Percentiles rank a stretch among this genome's conserved stretches.
Evolutionary conservation across 2,797 vertebrate genomes (phyloP).

Genomic region (Parambassis ranga): DNA sequence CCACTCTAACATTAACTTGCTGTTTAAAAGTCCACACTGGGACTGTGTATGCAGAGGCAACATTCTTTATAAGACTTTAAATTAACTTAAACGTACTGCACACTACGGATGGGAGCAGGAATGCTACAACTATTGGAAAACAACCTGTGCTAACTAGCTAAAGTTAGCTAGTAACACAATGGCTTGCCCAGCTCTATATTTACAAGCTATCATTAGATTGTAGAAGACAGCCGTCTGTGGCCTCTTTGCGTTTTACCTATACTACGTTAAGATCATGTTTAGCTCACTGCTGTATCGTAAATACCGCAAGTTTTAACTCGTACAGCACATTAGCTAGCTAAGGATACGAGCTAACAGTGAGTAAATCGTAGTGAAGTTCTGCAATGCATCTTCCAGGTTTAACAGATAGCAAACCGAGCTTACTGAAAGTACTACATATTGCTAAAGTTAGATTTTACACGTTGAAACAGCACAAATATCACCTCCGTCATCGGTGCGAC

Average conservation of each 20-base stretch:
- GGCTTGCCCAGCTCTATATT: slow-evolving; percentile 1
- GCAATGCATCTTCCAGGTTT: not conserved
- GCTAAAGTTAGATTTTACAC: slow-evolving; percentile 4
- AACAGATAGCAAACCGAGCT: not conserved
- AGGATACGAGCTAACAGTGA: slow-evolving; percentile 14
- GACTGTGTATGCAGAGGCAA: not conserved
- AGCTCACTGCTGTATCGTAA: not conserved
- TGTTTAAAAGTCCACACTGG: not conserved
- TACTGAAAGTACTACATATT: not conserved
- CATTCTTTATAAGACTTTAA: too few relatives aligned
- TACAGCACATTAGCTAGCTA: slow-evolving; percentile 10
- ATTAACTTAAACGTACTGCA: not conserved
- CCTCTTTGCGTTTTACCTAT: not conserved
- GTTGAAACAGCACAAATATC: slow-evolving; percentile 71
- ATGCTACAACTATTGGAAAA: too few relatives aligned
- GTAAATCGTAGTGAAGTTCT: slow-evolving; percentile 1
- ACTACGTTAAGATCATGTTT: not conserved
- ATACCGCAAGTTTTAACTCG: not conserved
- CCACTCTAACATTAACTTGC: not conserved
- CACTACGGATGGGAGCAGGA: not conserved
- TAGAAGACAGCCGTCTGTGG: accelerated
- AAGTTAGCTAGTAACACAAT: not conserved
- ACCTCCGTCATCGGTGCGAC: slow-evolving; percentile 73
- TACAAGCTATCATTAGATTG: not conserved
- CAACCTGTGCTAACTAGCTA: not conserved